phyloP scores from a whole-genome alignment of 2,113 vertebrate species.

The Fregata magnificens region DNA sequence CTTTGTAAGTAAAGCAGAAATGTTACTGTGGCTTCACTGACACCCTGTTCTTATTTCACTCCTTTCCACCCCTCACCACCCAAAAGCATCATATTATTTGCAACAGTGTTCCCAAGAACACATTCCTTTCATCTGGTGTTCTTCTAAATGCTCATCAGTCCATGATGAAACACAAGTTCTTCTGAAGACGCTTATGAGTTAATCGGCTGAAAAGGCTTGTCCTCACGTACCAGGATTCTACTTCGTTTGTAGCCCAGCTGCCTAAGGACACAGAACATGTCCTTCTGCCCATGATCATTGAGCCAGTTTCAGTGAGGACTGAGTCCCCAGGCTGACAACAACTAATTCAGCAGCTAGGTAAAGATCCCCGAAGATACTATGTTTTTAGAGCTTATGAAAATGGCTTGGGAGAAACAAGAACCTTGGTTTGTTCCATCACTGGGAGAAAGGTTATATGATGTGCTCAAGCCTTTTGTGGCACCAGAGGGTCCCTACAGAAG shows the following conservation, averaged over 20 bases:
- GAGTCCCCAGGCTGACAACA: not conserved
- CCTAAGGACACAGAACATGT: not conserved
- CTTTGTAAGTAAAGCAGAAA: not conserved
- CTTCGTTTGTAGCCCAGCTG: not conserved
- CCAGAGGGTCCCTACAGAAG: not conserved
- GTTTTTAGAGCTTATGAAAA: not conserved
- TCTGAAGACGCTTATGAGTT: not conserved
- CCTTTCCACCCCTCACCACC: not conserved
- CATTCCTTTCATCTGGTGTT: not conserved
- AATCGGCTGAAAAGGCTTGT: not conserved
- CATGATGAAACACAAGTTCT: not conserved
- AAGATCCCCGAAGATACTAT: not conserved
- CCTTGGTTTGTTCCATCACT: not conserved
- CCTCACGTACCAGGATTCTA: not conserved
- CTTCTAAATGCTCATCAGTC: not conserved
- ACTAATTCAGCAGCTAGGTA: not conserved
- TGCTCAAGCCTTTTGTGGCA: not conserved
- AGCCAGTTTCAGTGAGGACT: not conserved
- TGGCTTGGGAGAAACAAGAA: not conserved
- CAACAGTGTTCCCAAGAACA: not conserved
- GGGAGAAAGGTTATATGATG: not conserved
- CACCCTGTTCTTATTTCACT: not conserved
- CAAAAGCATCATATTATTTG: not conserved
- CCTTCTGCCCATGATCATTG: not conserved
- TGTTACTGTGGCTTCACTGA: not conserved